Evolutionary conservation across 2,113 vertebrate genomes (phyloP).

Genomic region (Hiodon alosoides): DNA sequence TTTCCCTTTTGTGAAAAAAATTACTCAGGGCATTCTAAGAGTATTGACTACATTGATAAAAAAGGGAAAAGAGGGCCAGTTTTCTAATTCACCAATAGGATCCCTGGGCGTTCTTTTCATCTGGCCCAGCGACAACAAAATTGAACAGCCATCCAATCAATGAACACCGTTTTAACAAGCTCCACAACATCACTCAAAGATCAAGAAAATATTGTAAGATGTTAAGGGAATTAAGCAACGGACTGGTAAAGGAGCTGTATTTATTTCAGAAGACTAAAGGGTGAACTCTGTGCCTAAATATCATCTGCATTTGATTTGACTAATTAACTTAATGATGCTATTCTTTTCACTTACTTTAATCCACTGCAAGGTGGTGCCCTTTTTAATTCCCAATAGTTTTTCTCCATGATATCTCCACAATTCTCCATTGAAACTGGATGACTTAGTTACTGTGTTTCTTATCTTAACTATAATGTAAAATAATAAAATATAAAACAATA

Average conservation of each 20-base stretch:
- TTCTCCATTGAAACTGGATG: background rate
- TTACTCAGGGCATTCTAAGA: no score
- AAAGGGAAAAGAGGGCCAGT: no score
- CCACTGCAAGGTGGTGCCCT: background rate
- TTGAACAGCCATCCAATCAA: background rate
- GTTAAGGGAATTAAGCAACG: background rate
- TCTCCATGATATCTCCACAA: background rate
- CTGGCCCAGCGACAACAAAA: background rate
- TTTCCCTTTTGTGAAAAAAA: no score
- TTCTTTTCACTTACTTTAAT: conserved; percentile 15
- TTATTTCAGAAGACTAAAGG: background rate
- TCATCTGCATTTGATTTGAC: background rate
- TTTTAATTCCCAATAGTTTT: background rate
- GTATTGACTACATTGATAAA: background rate
- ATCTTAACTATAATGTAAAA: background rate
- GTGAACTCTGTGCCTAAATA: background rate
- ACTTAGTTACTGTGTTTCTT: background rate
- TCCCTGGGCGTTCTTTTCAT: background rate
- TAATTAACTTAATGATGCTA: conserved; percentile 1
- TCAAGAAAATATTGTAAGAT: background rate
- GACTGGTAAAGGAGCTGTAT: background rate
- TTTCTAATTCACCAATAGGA: background rate
- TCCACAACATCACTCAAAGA: background rate
- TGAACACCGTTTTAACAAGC: background rate
- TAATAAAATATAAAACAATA: background rate